These are phyloP conservation scores for Metellina segmentata DNA, from an alignment of 2,888 invertebrate genomes.

Conservation along the genomic window DNA sequence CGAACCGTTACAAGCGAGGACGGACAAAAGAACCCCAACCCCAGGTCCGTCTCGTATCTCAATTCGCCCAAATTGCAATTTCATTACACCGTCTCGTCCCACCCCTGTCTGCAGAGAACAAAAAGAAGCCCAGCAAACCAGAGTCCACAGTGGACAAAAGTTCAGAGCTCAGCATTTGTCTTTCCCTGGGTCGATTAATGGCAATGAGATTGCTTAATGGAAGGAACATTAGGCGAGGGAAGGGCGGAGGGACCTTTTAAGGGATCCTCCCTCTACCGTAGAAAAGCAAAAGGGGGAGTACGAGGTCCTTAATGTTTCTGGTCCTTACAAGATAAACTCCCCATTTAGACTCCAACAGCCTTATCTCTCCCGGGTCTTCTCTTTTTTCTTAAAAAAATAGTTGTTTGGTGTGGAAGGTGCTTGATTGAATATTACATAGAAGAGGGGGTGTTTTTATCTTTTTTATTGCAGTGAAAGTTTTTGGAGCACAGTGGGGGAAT, in stretches of 20 bases:
- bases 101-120: not conserved
- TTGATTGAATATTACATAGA: slow-evolving; percentile 53
- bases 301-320: slow-evolving; percentile 63
- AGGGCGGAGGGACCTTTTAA: slow-evolving; percentile 32
- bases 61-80: slow-evolving; percentile 60
- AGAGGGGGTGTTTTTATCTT: not conserved
- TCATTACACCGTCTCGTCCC: slow-evolving; percentile 39
- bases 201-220: slow-evolving; percentile 73
- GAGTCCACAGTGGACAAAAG: slow-evolving; percentile 58
- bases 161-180: slow-evolving; percentile 72
- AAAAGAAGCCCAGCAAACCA: slow-evolving; percentile 29
- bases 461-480: slow-evolving; percentile 5
- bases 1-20: slow-evolving; percentile 15
- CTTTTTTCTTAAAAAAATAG: not conserved
- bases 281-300: slow-evolving; percentile 21
- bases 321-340: slow-evolving; percentile 67
- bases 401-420: not conserved
- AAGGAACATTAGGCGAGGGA: slow-evolving; percentile 57
- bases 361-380: slow-evolving; percentile 42
- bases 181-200: slow-evolving; percentile 70
- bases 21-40: not conserved
- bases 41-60: slow-evolving; percentile 24
- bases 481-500: not conserved
- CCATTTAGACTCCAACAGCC: slow-evolving; percentile 41
- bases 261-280: slow-evolving; percentile 43